A percentile compares a stretch with the other conserved stretches of the same genome.
These are phyloP conservation scores for Bellardia pandia DNA, from an alignment of 2,888 invertebrate genomes.

Conservation along the genomic window DNA sequence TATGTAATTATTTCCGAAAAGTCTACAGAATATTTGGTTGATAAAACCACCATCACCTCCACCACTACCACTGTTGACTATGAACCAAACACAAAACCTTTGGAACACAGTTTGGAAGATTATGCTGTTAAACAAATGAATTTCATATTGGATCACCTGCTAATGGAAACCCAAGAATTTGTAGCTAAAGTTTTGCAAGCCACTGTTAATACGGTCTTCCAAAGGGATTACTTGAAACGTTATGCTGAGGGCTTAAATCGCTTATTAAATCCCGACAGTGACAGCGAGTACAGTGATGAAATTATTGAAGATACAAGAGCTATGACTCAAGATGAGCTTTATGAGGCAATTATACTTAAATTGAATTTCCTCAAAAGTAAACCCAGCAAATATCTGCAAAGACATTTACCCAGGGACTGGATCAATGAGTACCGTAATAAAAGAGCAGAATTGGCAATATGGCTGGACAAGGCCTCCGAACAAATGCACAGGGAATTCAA, in stretches of 20 bases:
- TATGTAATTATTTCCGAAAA: not conserved
- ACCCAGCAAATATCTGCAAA: conserved; percentile 31
- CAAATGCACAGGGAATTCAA: conserved; percentile 58
- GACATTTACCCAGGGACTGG: conserved; percentile 49
- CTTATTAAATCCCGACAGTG: not conserved
- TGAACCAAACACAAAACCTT: not conserved
- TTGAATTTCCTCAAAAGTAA: conserved; percentile 56
- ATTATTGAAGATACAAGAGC: not conserved
- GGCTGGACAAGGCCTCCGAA: conserved; percentile 66
- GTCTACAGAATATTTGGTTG: not conserved
- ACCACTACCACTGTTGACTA: not conserved
- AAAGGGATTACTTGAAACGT: conserved; percentile 53
- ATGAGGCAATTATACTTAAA: conserved; percentile 36
- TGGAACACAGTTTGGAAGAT: conserved; percentile 36
- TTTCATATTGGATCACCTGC: conserved; percentile 66
- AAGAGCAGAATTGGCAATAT: conserved; percentile 48
- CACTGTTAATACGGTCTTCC: conserved; percentile 22
- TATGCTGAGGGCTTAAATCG: conserved; percentile 57
- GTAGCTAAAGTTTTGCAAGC: conserved; percentile 55
- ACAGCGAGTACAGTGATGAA: conserved; percentile 41
- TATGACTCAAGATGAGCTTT: not conserved
- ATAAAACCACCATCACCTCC: not conserved
- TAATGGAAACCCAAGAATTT: conserved; percentile 60
- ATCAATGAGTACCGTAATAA: conserved; percentile 36
- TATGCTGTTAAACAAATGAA: conserved; percentile 66